Conservation (phyloP, 1,140 invertebrate genomes). For the Pogonomyrmex barbatus region DNA sequence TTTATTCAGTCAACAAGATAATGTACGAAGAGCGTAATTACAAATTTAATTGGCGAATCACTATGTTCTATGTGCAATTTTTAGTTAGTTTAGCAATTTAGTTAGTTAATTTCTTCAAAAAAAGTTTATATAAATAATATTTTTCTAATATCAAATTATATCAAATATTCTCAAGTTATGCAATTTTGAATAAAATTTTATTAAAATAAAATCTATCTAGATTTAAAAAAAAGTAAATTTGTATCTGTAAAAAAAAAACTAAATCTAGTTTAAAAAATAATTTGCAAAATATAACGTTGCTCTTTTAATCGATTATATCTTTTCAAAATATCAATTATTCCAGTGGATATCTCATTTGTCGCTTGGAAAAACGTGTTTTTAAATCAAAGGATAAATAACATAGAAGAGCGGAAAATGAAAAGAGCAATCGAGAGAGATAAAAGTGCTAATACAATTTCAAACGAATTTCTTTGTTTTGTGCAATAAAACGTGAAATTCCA, state of each 20-base stretch:
- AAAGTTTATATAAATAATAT: background rate
- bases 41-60: background rate
- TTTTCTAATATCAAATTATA: background rate
- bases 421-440: conserved; percentile 18
- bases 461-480: background rate
- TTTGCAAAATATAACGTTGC: background rate
- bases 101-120: background rate
- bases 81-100: background rate
- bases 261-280: background rate
- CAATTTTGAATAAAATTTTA: background rate
- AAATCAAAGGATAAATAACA: conserved; percentile 25
- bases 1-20: background rate
- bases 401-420: background rate
- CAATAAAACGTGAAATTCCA: background rate
- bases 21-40: background rate
- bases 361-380: background rate
- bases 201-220: background rate
- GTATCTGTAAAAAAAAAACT: background rate
- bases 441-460: conserved; percentile 27
- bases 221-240: background rate
- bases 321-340: background rate
- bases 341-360: conserved; percentile 1
- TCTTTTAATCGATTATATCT: background rate
- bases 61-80: background rate
- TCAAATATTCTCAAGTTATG: background rate